phyloP scores from a whole-genome alignment of 2,113 vertebrate genomes.

The Leptosomus discolor region DNA sequence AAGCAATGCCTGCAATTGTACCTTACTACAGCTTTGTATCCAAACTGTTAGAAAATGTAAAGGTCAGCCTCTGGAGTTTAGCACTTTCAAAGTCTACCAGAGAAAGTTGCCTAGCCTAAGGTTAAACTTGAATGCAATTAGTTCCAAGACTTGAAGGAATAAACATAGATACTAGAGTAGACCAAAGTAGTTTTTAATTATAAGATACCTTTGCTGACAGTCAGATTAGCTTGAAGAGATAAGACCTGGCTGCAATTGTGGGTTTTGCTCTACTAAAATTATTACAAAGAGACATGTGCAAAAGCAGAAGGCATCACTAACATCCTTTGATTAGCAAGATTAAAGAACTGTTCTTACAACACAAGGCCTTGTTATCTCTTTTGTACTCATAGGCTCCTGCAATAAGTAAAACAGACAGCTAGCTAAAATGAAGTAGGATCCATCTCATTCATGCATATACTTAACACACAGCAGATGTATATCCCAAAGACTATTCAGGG shows the following conservation, averaged over 20 bases:
- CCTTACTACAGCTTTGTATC: not conserved
- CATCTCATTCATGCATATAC: not conserved
- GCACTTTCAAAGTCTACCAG: not conserved
- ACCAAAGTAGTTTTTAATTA: not conserved
- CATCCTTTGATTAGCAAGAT: not conserved
- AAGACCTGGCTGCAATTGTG: not conserved
- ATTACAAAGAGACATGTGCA: not conserved
- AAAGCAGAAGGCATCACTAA: not conserved
- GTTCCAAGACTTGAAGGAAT: not conserved
- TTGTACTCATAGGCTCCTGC: not conserved
- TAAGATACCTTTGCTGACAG: not conserved
- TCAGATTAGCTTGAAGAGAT: not conserved
- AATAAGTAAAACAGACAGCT: not conserved
- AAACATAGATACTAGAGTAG: not conserved
- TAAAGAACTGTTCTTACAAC: not conserved
- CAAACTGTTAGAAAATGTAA: not conserved
- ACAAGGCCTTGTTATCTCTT: not conserved
- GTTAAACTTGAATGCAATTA: not conserved
- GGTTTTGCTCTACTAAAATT: not conserved
- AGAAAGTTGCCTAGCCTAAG: not conserved
- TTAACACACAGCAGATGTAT: not conserved
- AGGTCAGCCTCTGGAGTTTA: not conserved
- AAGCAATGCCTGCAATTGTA: not conserved
- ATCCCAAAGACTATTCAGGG: not conserved
- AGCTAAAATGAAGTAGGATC: not conserved